Percentiles rank a stretch among this genome's conserved stretches.
Conservation (phyloP, 2,888 invertebrate species). For the Cremastinae sp. region DNA sequence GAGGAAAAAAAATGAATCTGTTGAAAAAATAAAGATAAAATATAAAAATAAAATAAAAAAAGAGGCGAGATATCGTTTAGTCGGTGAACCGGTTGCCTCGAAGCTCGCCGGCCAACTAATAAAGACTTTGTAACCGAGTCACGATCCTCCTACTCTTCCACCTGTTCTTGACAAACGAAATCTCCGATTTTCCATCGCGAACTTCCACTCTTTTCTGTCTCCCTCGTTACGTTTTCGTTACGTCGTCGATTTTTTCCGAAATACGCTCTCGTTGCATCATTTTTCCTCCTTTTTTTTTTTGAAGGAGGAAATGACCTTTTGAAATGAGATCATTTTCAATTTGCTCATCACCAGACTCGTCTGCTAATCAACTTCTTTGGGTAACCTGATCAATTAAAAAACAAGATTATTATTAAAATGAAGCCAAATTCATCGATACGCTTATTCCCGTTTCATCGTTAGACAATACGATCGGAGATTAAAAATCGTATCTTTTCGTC, state of each 20-base stretch:
- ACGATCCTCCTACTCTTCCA: constrained; percentile 59
- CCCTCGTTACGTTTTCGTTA: not conserved
- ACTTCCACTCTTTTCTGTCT: constrained; percentile 47
- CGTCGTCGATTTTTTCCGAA: constrained; percentile 4
- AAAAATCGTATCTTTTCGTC: too few species aligned
- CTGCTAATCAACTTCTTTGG: too few species aligned
- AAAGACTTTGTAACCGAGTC: constrained; percentile 66
- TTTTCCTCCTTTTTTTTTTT: not conserved
- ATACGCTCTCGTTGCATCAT: not conserved
- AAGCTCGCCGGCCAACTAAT: constrained; percentile 70
- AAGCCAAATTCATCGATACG: too few species aligned
- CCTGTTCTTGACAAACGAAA: constrained; percentile 61
- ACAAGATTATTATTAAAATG: too few species aligned
- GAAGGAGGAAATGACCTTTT: too few species aligned
- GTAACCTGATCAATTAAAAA: too few species aligned
- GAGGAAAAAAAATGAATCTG: constrained; percentile 4
- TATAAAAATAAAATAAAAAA: constrained; percentile 9
- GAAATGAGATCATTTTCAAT: too few species aligned
- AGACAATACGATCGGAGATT: too few species aligned
- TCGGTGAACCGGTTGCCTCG: constrained; percentile 65
- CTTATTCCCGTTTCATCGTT: too few species aligned
- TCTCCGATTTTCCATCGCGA: constrained; percentile 39
- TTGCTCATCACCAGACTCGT: too few species aligned
- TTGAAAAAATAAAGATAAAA: constrained; percentile 21
- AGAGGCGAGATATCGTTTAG: constrained; percentile 55